These are phyloP conservation scores for Gasteruption jaculator DNA, from an alignment of 2,888 invertebrate genomes.

Conservation along the genomic window DNA sequence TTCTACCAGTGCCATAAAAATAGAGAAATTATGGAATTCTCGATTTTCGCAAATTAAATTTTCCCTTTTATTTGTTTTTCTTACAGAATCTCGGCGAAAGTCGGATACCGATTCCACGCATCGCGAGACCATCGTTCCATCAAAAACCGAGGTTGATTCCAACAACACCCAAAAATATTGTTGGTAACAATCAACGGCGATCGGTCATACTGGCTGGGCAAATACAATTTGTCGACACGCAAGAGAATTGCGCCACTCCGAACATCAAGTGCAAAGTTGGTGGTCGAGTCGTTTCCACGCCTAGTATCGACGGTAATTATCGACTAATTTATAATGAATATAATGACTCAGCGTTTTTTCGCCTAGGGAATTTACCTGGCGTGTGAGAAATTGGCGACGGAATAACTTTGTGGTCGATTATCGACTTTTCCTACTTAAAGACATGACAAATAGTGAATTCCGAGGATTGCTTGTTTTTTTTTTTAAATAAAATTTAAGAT, in stretches of 20 bases:
- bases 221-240: slow-evolving; percentile 23
- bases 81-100: slow-evolving; percentile 45
- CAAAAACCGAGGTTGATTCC: slow-evolving; percentile 36
- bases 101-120: slow-evolving; percentile 42
- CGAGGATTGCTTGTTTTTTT: too few species aligned
- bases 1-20: too few species aligned
- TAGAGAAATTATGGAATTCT: too few species aligned
- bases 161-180: slow-evolving; percentile 23
- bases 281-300: slow-evolving; percentile 13
- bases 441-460: too few species aligned
- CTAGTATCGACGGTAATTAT: slow-evolving; percentile 13
- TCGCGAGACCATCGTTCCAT: slow-evolving; percentile 39
- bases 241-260: slow-evolving; percentile 18
- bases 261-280: slow-evolving; percentile 23
- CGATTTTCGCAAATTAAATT: too few species aligned
- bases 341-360: too few species aligned
- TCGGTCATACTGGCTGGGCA: slow-evolving; percentile 24
- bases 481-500: too few species aligned
- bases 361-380: too few species aligned
- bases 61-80: too few species aligned
- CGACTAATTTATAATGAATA: background rate
- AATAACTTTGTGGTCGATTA: too few species aligned
- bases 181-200: slow-evolving; percentile 23
- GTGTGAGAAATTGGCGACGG: too few species aligned
- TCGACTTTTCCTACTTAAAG: too few species aligned